phyloP scores from a whole-genome alignment of 2,113 vertebrate species.

The Penelope pileata region DNA sequence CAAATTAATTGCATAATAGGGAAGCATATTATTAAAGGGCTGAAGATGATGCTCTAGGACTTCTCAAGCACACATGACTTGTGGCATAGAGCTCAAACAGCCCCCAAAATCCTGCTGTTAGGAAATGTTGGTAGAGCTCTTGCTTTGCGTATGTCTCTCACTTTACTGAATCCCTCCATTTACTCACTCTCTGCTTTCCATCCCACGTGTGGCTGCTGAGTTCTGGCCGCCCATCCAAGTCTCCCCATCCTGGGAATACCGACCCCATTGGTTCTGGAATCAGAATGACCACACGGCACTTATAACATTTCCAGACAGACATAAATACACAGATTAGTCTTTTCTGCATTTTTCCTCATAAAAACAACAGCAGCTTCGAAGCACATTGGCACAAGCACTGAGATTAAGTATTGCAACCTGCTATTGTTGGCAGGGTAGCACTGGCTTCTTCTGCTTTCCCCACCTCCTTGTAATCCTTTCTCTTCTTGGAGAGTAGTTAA shows the following conservation, averaged over 20 bases:
- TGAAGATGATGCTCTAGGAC: neutral
- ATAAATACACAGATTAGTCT: slow-evolving; percentile 82
- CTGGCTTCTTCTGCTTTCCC: slow-evolving; percentile 72
- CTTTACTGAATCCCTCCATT: slow-evolving; percentile 11
- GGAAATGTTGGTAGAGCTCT: neutral
- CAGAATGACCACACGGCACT: slow-evolving; percentile 72
- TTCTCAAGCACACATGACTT: neutral
- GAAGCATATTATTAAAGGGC: neutral
- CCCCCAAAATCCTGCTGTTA: neutral
- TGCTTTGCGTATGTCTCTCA: slow-evolving; percentile 5
- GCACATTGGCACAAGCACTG: slow-evolving; percentile 72
- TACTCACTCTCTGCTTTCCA: slow-evolving; percentile 3
- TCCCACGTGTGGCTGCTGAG: neutral
- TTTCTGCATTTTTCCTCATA: slow-evolving; percentile 83
- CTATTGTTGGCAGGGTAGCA: slow-evolving; percentile 78
- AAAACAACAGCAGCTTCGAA: slow-evolving; percentile 83
- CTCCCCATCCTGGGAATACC: slow-evolving; percentile 71
- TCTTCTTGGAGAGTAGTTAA: slow-evolving; percentile 74
- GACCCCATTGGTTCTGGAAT: slow-evolving; percentile 69
- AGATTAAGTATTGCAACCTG: slow-evolving; percentile 82
- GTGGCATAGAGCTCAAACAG: neutral
- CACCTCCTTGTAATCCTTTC: slow-evolving; percentile 69
- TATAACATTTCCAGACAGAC: slow-evolving; percentile 81
- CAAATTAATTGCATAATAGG: neutral
- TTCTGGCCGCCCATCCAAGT: slow-evolving; percentile 20